Percentiles rank a stretch among this genome's conserved stretches.
Conservation (phyloP, 2,797 vertebrate genomes). For the Pygocentrus nattereri region DNA sequence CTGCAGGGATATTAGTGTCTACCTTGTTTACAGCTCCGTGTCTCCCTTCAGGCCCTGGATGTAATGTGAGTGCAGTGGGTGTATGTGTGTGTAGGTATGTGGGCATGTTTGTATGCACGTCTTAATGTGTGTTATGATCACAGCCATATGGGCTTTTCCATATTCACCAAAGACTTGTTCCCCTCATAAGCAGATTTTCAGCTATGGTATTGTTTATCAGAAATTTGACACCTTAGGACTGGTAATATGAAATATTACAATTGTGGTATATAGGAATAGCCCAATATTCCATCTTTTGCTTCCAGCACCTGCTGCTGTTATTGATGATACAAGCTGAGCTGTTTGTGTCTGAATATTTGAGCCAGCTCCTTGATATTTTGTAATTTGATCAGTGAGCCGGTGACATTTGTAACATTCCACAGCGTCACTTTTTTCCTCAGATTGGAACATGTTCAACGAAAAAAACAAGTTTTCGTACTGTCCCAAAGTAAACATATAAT, state of each 20-base stretch:
- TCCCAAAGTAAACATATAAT: too few relatives aligned
- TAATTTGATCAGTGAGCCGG: neutral
- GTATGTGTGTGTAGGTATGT: conserved; percentile 21
- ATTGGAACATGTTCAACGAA: too few relatives aligned
- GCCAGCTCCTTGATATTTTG: neutral
- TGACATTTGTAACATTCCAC: neutral
- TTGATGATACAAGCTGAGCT: neutral
- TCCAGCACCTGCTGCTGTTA: neutral
- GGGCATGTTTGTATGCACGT: conserved; percentile 1
- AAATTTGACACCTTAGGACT: conserved; percentile 1
- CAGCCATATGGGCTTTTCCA: conserved; percentile 9
- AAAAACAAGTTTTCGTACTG: too few relatives aligned
- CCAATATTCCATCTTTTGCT: neutral
- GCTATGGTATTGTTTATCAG: neutral
- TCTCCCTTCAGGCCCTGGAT: conserved; percentile 27
- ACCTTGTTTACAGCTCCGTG: conserved; percentile 29
- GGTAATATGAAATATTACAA: conserved; percentile 10
- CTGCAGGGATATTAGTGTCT: conserved; percentile 32
- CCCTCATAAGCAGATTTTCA: neutral
- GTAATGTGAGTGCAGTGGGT: conserved; percentile 9
- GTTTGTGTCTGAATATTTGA: neutral
- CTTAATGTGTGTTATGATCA: conserved; percentile 2
- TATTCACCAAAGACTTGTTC: neutral
- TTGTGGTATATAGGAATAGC: neutral
- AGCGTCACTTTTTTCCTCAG: too few relatives aligned